Evolutionary conservation across 2,797 vertebrate genomes (phyloP).

Genomic region (Naso thynnoides): DNA sequence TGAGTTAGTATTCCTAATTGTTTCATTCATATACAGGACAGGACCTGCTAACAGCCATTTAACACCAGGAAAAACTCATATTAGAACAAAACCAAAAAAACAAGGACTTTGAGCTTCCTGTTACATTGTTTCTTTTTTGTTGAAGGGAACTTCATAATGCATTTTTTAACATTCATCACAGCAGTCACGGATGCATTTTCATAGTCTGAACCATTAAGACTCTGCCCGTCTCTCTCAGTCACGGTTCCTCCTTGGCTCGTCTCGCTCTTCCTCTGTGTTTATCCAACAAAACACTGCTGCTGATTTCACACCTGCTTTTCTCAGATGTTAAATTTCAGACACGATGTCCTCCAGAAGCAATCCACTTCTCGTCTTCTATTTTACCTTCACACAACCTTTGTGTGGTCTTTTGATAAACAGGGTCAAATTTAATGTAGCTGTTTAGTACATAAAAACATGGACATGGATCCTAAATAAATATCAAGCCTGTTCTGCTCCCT

Average conservation of each 20-base stretch:
- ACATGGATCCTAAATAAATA: slow-evolving; percentile 19
- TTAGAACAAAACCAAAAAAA: background rate
- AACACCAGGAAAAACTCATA: slow-evolving; percentile 1
- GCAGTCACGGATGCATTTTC: background rate
- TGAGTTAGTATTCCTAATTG: background rate
- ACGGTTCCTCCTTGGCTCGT: background rate
- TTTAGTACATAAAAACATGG: slow-evolving; percentile 18
- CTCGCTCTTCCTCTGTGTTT: slow-evolving; percentile 4
- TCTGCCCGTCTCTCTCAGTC: slow-evolving; percentile 1
- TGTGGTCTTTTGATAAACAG: slow-evolving; percentile 26
- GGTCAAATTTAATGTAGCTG: slow-evolving; percentile 20
- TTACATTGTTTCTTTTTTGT: slow-evolving; percentile 2
- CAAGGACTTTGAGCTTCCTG: slow-evolving; percentile 9
- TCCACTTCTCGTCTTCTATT: slow-evolving; percentile 14
- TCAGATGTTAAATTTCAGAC: slow-evolving; percentile 16
- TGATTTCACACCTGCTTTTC: slow-evolving; percentile 2
- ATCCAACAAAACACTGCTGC: slow-evolving; percentile 16
- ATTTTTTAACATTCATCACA: slow-evolving; percentile 7
- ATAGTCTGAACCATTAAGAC: slow-evolving; percentile 6
- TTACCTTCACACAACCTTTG: slow-evolving; percentile 3
- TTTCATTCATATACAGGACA: slow-evolving; percentile 5
- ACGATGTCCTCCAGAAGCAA: background rate
- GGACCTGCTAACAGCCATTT: slow-evolving; percentile 3
- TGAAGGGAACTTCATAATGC: background rate
- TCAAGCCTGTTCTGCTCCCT: background rate